These are phyloP conservation scores for Margarornis squamiger DNA, from an alignment of 2,797 vertebrate species.

Conservation along the genomic window DNA sequence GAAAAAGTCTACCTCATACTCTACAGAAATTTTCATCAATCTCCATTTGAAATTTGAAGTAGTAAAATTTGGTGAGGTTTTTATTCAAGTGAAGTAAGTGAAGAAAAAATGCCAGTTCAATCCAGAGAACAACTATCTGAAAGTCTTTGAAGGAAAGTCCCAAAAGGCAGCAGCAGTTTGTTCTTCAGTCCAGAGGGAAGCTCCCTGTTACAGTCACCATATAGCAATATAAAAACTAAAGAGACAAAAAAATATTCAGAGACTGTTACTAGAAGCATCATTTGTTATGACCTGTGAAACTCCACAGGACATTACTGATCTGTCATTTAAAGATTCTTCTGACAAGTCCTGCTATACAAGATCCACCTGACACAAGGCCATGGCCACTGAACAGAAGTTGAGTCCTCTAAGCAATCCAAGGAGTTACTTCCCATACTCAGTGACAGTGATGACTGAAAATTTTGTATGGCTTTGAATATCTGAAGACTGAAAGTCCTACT, in stretches of 20 bases:
- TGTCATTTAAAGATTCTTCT: background rate
- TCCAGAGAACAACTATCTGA: background rate
- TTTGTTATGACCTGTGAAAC: background rate
- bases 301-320: background rate
- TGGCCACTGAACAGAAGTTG: fast-evolving
- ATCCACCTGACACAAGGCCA: background rate
- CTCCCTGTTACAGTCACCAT: background rate
- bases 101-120: background rate
- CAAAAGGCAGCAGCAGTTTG: background rate
- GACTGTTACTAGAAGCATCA: background rate
- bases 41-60: background rate
- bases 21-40: background rate
- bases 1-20: background rate
- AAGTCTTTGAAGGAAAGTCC: background rate
- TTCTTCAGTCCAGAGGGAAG: background rate
- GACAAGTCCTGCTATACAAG: background rate
- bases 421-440: background rate
- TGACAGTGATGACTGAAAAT: background rate
- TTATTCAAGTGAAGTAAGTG: background rate
- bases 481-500: background rate
- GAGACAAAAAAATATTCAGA: background rate
- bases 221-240: background rate
- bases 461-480: background rate
- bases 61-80: background rate
- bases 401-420: background rate